Evolutionary conservation across 2,113 vertebrate genomes (phyloP).

Genomic region (Donacobius atricapilla): DNA sequence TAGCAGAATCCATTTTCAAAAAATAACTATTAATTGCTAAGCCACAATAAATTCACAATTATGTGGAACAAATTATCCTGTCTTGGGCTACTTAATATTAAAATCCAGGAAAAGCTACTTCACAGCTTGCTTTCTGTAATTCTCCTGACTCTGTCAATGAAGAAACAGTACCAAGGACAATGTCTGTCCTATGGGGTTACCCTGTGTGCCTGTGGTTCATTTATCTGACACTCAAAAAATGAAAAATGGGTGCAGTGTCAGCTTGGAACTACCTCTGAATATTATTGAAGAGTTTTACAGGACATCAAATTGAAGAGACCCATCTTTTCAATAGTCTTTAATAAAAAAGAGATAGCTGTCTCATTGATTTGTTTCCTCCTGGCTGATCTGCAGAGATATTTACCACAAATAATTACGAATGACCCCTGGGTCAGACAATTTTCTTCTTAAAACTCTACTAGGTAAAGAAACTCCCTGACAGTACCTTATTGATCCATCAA

Average conservation of each 20-base stretch:
- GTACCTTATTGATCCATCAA: background rate
- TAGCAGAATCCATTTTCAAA: background rate
- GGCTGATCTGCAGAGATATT: background rate
- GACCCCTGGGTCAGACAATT: background rate
- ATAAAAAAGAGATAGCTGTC: background rate
- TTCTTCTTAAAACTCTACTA: background rate
- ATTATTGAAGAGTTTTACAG: background rate
- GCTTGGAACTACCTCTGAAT: background rate
- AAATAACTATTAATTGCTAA: background rate
- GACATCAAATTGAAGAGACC: background rate
- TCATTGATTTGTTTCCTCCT: background rate
- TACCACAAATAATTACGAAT: background rate
- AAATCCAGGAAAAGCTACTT: background rate
- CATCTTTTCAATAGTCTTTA: background rate
- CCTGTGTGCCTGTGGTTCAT: background rate
- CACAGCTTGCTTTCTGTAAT: background rate
- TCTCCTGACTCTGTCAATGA: background rate
- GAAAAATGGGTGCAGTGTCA: background rate
- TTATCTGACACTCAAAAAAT: background rate
- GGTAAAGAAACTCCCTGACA: background rate
- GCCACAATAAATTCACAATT: background rate
- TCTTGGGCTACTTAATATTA: background rate
- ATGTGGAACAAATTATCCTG: background rate
- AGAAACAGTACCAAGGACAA: background rate
- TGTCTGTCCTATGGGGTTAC: background rate